Evolutionary conservation across 1,140 invertebrate species (phyloP), one percentile per base, ranked within the genome.

Genomic region (Drosophila obscura): DNA sequence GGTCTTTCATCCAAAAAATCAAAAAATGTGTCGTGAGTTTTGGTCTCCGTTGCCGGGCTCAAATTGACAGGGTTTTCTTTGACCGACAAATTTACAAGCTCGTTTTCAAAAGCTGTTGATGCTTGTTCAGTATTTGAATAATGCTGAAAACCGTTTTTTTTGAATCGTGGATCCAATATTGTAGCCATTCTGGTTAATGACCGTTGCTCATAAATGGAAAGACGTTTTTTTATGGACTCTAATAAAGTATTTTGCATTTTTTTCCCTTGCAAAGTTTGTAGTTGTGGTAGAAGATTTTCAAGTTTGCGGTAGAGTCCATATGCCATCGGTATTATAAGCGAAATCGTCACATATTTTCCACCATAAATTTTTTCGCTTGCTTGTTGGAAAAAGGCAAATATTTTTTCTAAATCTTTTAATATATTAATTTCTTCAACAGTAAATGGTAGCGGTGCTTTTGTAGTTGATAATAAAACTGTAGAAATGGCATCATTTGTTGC

Each of bases 401-500:
- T 19, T 26, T 49, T 59, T 26, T 16, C 44, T 22, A 59, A 48
- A 7, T 49, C 16, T 16, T 49, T 46, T 26, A 60, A 49, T 15
- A 60, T 49, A 41, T 48, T 60, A 0, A 60, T 28, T 55, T 63
- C 16, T 9, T 63, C 43, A 28, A 26, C 51, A 55, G 41, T 44
- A 63, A 63, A 55, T 22, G n/a, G 60, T 16, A 44, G 31, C 26
- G 43, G 62, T 46, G 43, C 41, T 48, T 64, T 64, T 15, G 15
- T 53, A 39, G 26, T 64, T 46, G 26, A 7, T 48, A 56, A 45
- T 39, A 64, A 39, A 15, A 57, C 51, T 64, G 46, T 64, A 19
- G 28, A 19, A 50, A 66, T 59, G 22, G 55, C 45, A 28, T 66
- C 56, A 24, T 66, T 59, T 9, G 35, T 66, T 66, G 19, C 50